Evolutionary conservation across 2,113 vertebrate species (phyloP), one percentile per base, ranked within the genome.

Genomic region (Brachyistius frenatus): DNA sequence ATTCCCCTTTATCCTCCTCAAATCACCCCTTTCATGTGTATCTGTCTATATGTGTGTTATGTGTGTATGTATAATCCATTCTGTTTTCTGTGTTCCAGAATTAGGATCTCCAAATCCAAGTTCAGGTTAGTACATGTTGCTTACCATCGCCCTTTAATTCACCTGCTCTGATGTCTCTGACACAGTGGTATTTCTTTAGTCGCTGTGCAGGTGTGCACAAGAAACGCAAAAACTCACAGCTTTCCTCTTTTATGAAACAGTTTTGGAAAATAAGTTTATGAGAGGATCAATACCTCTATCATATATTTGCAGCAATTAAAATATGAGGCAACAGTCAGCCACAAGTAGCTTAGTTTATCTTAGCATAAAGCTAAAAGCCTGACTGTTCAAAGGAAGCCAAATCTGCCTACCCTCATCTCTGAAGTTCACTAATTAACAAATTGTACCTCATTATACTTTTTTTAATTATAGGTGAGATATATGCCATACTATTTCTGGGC

Each of bases 41-140:
- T 66, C 61, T 86, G 88, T 91, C 72, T 88, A 2, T 86, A 69
- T 87, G 83, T 86, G 74, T 81, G 78, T 90, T 87, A 70, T 63
- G 83, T 90, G 85, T 92, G 91, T 94, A 65, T 94, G 93, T 95
- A 94, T 95, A 95, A 95, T 94, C 94, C 93, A 91, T 94, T 95
- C 86, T 96, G 92, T 97, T 97, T 85, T 96, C 80, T 93, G 90
- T 98, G 97, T 95, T 96, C 94, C 96, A 99, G 98, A 95, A 98
- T 97, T 95, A 96, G 96, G 92, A 98, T 99, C 94, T 99, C 98
- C 94, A 99, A 99, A 94, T 99, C 98, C 79, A 99, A 99, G 93
- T 99, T 99, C 95, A 99, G 98, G 98, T 99, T 93, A 98, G 98
- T 97, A 94, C 89, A 92, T 91, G 61, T 82, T 84, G 85, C 87